Conservation (phyloP, 2,797 vertebrate species). For the Psittacula derbiana region DNA sequence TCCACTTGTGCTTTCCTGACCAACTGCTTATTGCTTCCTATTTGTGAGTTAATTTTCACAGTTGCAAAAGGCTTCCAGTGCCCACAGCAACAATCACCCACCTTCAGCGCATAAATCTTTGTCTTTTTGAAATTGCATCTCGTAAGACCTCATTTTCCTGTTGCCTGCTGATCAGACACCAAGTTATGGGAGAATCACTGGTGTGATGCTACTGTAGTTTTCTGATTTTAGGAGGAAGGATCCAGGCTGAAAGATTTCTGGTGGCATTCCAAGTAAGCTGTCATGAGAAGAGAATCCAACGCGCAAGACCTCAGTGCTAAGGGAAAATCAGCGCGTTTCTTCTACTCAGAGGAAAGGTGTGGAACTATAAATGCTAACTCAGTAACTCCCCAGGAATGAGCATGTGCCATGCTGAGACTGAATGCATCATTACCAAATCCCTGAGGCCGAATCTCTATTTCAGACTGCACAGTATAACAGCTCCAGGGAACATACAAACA, state of each 20-base stretch:
- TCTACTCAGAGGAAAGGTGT: background rate
- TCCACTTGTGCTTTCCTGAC: background rate
- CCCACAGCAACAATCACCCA: background rate
- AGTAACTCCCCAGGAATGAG: constrained; percentile 61
- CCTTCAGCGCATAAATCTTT: background rate
- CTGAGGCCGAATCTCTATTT: constrained; percentile 28
- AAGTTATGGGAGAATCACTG: constrained; percentile 5
- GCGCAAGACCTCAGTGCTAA: constrained; percentile 20
- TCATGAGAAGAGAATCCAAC: constrained; percentile 49
- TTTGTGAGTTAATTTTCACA: background rate
- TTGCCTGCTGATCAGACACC: background rate
- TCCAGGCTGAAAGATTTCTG: constrained; percentile 43
- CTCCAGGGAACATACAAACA: constrained; percentile 35
- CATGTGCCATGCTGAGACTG: constrained; percentile 43
- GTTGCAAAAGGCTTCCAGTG: background rate
- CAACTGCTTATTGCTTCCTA: background rate
- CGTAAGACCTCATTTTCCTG: background rate
- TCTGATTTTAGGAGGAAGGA: background rate
- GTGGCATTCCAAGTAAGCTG: constrained; percentile 41
- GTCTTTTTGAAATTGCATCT: background rate
- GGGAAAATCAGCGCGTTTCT: constrained; percentile 44
- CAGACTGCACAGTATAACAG: constrained; percentile 28
- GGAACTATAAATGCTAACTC: constrained; percentile 53
- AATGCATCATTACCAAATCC: constrained; percentile 52
- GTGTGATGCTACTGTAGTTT: background rate